A percentile compares a stretch with the other conserved stretches of the same genome.
phyloP scores from a whole-genome alignment of 2,888 invertebrate species.

The Xylophagus ater region DNA sequence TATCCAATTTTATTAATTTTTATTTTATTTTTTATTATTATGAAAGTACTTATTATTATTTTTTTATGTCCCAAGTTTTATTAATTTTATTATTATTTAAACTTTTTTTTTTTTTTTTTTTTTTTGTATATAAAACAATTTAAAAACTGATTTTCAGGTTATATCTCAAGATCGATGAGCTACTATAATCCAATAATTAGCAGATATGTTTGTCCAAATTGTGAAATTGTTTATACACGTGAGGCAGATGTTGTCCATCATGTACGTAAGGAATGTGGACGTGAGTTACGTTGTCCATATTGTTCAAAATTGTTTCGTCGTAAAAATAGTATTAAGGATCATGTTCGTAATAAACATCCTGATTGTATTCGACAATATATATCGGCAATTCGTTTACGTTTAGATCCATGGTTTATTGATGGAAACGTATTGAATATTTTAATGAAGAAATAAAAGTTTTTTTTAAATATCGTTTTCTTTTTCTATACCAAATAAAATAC shows the following conservation, averaged over 20 bases:
- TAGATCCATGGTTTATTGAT: constrained; percentile 14
- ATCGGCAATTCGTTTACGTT: constrained; percentile 10
- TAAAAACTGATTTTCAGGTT: not conserved
- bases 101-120: not conserved
- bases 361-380: constrained; percentile 10
- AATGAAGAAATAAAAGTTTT: no score
- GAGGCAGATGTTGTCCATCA: constrained; percentile 13
- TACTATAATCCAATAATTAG: constrained; percentile 10
- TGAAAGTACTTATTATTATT: no score
- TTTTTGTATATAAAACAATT: not conserved
- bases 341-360: constrained; percentile 15
- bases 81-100: no score
- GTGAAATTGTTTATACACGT: constrained; percentile 14
- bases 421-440: no score
- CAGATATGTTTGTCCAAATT: constrained; percentile 14
- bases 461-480: no score
- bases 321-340: constrained; percentile 17
- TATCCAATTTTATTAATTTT: no score
- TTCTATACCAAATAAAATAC: constrained; percentile 15
- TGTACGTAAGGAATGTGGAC: constrained; percentile 13
- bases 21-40: no score
- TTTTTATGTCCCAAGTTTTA: no score
- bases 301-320: constrained; percentile 19
- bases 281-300: constrained; percentile 21
- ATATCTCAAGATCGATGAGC: not conserved